Evolutionary conservation across 2,113 vertebrate genomes (phyloP).

Genomic region (Pollachius pollachius): DNA sequence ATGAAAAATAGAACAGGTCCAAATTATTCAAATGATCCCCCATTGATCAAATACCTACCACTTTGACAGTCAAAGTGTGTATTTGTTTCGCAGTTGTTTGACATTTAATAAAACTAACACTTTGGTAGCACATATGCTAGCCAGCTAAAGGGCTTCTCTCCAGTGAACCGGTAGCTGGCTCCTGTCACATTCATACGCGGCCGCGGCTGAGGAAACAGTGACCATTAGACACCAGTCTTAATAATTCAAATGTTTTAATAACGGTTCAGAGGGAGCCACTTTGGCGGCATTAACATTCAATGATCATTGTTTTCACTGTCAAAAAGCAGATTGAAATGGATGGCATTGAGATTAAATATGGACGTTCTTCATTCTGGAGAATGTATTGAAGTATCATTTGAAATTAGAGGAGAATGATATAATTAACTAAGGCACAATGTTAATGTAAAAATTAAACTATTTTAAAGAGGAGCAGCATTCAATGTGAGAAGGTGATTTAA

Average conservation of each 20-base stretch:
- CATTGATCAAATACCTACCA: no score
- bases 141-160: slow-evolving; percentile 38
- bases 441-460: no score
- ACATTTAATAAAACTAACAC: no score
- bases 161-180: slow-evolving; percentile 28
- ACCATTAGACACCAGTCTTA: slow-evolving; percentile 64
- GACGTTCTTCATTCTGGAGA: background rate
- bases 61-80: no score
- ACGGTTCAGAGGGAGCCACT: slow-evolving; percentile 58
- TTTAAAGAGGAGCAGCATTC: background rate
- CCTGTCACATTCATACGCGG: slow-evolving; percentile 43
- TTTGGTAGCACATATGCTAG: no score
- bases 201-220: slow-evolving; percentile 54
- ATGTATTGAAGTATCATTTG: background rate
- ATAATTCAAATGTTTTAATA: slow-evolving; percentile 70
- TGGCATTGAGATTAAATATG: background rate
- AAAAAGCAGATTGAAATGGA: slow-evolving; percentile 19
- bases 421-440: no score
- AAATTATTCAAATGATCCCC: no score
- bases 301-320: slow-evolving; percentile 51
- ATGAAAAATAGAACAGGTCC: no score
- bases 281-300: slow-evolving; percentile 67
- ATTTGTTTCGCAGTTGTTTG: no score
- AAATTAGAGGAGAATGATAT: no score
- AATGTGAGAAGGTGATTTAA: background rate